Base-by-base conservation (phyloP, 2,113 vertebrate species). In the Zonotrichia leucophrys region DNA sequence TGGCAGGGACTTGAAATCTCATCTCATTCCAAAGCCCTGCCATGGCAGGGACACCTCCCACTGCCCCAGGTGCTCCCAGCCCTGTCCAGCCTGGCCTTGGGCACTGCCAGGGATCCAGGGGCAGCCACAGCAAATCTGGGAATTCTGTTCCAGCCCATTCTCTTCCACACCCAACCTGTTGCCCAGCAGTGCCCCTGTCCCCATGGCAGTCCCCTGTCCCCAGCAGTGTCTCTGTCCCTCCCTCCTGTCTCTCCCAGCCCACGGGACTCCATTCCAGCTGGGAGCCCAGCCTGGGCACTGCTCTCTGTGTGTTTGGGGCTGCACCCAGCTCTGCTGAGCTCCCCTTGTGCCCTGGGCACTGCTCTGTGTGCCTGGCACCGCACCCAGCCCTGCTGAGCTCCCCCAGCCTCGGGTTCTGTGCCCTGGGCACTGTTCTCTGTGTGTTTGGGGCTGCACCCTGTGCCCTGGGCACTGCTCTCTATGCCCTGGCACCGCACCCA, bases 41-140 rank as follows among this genome's bases (percentile, higher is more conserved):
- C 28, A 0, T 1, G 20, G 24, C n/a, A 47, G n/a, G 55, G 62
- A 5, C 68, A 5, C 7, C 31, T 66, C 0, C 75, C 42, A 4
- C 21, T 7, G 1, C 0, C 31, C 75, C 75, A 55, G 30, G 19
- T 1, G 39, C 23, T 39, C 47, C 83, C 42, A 39, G 0, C n/a
- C n/a, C n/a, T 9, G 13, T 22, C 69, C 69, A 64, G 9, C 83
- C 83, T 52, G 53, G 63, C 53, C 46, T 11, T 3, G 62, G 60
- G 1, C 84, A 46, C 46, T 62, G 9, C 53, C 49, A 25, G 58
- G 62, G 58, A 17, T 30, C 23, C n/a, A 39, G 56, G 62, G 72
- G 13, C 72, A 68, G 42, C 53, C 44, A 1, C 53, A 59, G 72
- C 52, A 11, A 3, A 15, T 17, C 84, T 11, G 44, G 74, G 16